Evolutionary conservation across 2,113 vertebrate genomes (phyloP).

Genomic region (Motacilla tschutschensis): DNA sequence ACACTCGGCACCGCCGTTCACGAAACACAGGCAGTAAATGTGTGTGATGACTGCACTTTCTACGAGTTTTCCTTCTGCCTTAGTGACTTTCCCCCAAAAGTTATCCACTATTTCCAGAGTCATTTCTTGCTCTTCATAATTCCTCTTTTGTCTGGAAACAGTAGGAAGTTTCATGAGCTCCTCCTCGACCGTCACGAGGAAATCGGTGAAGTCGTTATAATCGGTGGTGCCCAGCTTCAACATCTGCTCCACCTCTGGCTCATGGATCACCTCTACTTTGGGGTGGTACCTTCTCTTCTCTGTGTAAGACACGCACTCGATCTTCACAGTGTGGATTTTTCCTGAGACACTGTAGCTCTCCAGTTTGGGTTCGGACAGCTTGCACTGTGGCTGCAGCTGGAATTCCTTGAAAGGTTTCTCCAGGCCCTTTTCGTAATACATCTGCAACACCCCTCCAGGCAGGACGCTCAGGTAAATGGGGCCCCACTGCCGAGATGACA

Average conservation of each 20-base stretch:
- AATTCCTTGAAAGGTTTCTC: slow-evolving; percentile 95
- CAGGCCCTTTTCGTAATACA: slow-evolving; percentile 94
- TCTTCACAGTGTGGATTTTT: slow-evolving; percentile 91
- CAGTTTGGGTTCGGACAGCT: slow-evolving; percentile 86
- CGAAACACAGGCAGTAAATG: slow-evolving; percentile 88
- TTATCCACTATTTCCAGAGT: slow-evolving; percentile 87
- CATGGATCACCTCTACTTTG: slow-evolving; percentile 85
- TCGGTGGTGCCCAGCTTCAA: slow-evolving; percentile 90
- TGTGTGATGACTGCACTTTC: slow-evolving; percentile 83
- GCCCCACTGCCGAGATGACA: slow-evolving; percentile 97
- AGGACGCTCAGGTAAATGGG: slow-evolving; percentile 89
- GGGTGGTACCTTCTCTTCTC: slow-evolving; percentile 91
- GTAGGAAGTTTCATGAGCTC: slow-evolving; percentile 82
- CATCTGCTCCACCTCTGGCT: slow-evolving; percentile 88
- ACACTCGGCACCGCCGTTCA: slow-evolving; percentile 82
- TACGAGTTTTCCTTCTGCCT: slow-evolving; percentile 74
- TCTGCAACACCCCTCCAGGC: slow-evolving; percentile 87
- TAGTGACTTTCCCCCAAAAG: slow-evolving; percentile 87
- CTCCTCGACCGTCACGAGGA: slow-evolving; percentile 85
- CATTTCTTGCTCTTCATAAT: slow-evolving; percentile 91
- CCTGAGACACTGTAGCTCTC: slow-evolving; percentile 87
- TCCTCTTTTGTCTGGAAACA: slow-evolving; percentile 73
- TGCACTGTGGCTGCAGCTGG: slow-evolving; percentile 85
- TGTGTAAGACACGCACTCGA: slow-evolving; percentile 86
- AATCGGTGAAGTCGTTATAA: slow-evolving; percentile 84